Conservation (phyloP, 1,140 invertebrate species). For the Palaemon carinicauda region DNA sequence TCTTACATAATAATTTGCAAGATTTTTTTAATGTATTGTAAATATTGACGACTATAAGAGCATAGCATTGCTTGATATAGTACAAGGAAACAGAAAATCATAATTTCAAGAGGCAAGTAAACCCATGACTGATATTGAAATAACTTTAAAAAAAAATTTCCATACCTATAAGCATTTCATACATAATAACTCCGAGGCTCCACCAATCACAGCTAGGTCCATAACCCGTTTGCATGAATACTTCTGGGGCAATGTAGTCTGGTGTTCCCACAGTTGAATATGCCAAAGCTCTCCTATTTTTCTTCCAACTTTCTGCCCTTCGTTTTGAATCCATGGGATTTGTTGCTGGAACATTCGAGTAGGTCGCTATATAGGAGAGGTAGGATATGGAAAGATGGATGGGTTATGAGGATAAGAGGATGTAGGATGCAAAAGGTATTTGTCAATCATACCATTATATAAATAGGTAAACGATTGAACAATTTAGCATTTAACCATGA, state of each 20-base stretch:
- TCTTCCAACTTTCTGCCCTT: conserved; percentile 97
- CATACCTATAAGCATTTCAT: conserved; percentile 98
- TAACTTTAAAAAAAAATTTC: background rate
- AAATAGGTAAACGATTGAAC: too few relatives aligned
- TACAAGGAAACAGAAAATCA: too few relatives aligned
- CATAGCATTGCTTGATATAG: too few relatives aligned
- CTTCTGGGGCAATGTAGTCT: conserved; percentile 99
- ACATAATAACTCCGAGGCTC: conserved; percentile 99
- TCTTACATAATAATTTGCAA: too few relatives aligned
- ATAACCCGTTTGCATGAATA: conserved; percentile 97
- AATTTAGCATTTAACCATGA: too few relatives aligned
- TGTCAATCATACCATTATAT: background rate
- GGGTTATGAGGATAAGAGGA: background rate
- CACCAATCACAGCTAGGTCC: conserved; percentile 98
- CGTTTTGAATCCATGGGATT: conserved; percentile 96
- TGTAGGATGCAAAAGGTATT: background rate
- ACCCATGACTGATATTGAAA: too few relatives aligned
- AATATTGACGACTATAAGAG: too few relatives aligned
- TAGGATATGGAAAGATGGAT: background rate
- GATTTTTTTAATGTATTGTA: too few relatives aligned
- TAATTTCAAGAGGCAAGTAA: background rate
- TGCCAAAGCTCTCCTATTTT: conserved; percentile 90
- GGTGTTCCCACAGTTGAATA: conserved; percentile 98
- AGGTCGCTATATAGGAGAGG: conserved; percentile 45
- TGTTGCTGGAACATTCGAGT: conserved; percentile 60